phyloP scores from a whole-genome alignment of 2,797 vertebrate species.

The Xiphorhynchus erythropygius region DNA sequence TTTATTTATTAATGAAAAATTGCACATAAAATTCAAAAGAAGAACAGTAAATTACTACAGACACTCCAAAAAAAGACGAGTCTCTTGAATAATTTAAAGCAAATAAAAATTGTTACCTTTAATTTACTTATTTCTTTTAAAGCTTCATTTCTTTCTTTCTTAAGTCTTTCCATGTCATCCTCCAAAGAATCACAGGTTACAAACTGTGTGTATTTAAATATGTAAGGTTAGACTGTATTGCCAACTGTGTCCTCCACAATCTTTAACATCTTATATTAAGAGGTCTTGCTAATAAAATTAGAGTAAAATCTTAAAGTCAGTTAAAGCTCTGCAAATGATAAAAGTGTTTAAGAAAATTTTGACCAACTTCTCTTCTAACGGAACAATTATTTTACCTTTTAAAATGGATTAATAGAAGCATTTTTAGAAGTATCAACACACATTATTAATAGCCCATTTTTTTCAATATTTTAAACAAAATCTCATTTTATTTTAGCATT shows the following conservation, averaged over 20 bases:
- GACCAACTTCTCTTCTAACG: not conserved
- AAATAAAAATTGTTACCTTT: conserved; percentile 80
- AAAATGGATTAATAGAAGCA: not conserved
- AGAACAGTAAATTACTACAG: not conserved
- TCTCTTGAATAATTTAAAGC: not conserved
- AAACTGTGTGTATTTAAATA: conserved; percentile 70
- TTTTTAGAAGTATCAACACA: not conserved
- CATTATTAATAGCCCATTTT: not conserved
- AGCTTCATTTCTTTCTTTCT: conserved; percentile 84
- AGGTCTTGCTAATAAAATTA: not conserved
- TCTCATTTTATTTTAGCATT: not conserved
- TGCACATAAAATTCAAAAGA: not conserved
- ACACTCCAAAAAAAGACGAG: not conserved
- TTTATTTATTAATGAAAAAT: not conserved
- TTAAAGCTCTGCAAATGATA: not conserved
- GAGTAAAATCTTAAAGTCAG: not conserved
- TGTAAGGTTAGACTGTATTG: not conserved
- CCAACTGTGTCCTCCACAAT: not conserved
- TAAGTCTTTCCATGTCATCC: conserved; percentile 83
- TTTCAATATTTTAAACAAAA: not conserved
- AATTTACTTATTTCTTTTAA: conserved; percentile 83
- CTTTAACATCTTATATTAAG: not conserved
- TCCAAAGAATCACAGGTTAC: conserved; percentile 80
- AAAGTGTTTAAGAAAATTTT: not conserved
- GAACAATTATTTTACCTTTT: not conserved